Evolutionary conservation across 2,113 vertebrate genomes (phyloP), one percentile per base, ranked within the genome.

Genomic region (Pagrus major): DNA sequence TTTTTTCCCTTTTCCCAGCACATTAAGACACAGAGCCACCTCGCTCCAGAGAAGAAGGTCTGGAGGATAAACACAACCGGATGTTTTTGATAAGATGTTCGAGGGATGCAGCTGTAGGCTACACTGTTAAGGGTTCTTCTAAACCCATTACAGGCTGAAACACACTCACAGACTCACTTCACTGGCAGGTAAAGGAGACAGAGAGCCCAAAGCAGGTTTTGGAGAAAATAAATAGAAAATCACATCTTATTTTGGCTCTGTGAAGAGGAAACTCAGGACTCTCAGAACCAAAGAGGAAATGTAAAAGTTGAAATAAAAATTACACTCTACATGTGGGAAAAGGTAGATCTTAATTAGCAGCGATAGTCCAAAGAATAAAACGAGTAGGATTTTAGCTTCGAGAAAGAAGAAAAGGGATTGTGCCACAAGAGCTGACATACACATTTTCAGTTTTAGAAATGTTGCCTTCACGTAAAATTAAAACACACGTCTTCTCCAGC

Each of bases 71-170:
- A 80, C 64, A 68, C 68, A 52, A 47, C 60, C 54, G 66, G 58
- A 73, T 83, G 74, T 69, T 86, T 84, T 71, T 70, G 44, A 88
- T 77, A 58, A 65, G 71, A 71, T 66, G 66, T 70, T 72, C 1
- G 6, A 70, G 68, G 71, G 76, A 81, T 60, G 66, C 76, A 71
- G 63, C 82, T 56, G 12, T 27, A 12, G 56, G 52, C 55, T 66
- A 11, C 46, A 64, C 39, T 56, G 37, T n/a, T 61, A n/a, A 58
- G 41, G 67, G 42, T 52, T 70, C 76, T 64, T 65, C 71, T 67
- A 59, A 88, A 68, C 16, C 78, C 42, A 84, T 86, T 86, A 87
- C 47, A 10, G 71, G 27, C 72, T 23, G 23, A 78, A 80, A 81
- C 39, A 64, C 41, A 14, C 68, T 73, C 84, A 46, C 42, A 31